Conservation (phyloP, 2,888 invertebrate genomes). For the Rotaria magnacalcarata region DNA sequence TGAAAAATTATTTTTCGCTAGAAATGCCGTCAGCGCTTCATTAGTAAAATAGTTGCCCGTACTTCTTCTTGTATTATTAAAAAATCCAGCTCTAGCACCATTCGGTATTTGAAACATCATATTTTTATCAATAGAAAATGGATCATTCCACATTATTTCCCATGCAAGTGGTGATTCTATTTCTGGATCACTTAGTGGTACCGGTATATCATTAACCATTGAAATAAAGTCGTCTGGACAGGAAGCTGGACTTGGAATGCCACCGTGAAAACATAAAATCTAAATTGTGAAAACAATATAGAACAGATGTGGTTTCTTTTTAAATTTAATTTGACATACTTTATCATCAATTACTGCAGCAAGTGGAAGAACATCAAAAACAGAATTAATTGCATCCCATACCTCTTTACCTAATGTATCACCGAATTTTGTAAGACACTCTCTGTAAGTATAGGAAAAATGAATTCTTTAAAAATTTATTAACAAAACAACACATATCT, state of each 20-base stretch:
- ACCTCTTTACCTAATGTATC: conserved; percentile 65
- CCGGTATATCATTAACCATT: conserved; percentile 65
- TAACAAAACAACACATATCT: too few species aligned
- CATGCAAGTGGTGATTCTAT: conserved; percentile 70
- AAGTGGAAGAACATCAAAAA: conserved; percentile 70
- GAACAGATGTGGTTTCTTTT: not conserved
- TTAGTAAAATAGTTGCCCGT: conserved; percentile 71
- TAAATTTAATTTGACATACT: conserved; percentile 61
- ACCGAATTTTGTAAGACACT: conserved; percentile 70
- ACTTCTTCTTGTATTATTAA: conserved; percentile 67
- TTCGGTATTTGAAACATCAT: not conserved
- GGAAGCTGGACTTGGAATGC: conserved; percentile 68
- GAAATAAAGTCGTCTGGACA: not conserved
- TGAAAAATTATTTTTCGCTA: conserved; percentile 67
- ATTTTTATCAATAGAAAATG: conserved; percentile 60
- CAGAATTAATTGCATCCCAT: conserved; percentile 70
- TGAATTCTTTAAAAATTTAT: too few species aligned
- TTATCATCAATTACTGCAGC: conserved; percentile 71
- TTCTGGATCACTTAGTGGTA: conserved; percentile 67
- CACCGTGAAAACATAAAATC: conserved; percentile 74
- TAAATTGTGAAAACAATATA: not conserved
- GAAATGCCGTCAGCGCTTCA: conserved; percentile 68
- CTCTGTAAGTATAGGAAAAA: conserved; percentile 60
- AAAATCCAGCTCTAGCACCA: conserved; percentile 64
- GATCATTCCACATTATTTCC: conserved; percentile 77